Conservation (phyloP, 2,113 vertebrate genomes). For the Pseudorasbora parva region DNA sequence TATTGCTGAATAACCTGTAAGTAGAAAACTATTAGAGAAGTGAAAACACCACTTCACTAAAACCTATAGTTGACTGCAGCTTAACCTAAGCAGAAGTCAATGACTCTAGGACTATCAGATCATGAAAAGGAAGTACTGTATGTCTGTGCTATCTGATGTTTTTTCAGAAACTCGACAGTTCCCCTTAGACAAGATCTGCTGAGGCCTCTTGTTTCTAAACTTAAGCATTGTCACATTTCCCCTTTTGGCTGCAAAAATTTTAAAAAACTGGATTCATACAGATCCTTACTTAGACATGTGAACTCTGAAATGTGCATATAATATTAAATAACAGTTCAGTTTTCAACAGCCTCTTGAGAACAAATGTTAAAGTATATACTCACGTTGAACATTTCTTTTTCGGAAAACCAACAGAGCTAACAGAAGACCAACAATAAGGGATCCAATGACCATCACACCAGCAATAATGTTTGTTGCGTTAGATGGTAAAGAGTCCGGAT, state of each 20-base stretch:
- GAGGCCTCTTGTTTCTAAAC: neutral
- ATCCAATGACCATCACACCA: constrained; percentile 68
- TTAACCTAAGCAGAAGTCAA: neutral
- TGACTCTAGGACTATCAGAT: neutral
- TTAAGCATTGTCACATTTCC: neutral
- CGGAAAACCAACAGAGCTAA: neutral
- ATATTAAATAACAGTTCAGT: neutral
- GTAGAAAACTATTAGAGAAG: neutral
- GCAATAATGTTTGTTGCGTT: constrained; percentile 40
- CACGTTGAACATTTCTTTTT: constrained; percentile 3
- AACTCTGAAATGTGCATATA: neutral
- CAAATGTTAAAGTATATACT: constrained; percentile 54
- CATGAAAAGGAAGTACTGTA: neutral
- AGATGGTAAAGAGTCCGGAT: neutral
- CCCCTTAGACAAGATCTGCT: neutral
- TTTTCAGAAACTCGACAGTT: neutral
- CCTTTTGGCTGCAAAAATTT: neutral
- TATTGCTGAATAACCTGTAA: neutral
- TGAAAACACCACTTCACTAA: neutral
- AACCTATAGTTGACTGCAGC: neutral
- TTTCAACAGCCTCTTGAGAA: neutral
- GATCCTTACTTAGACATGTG: neutral
- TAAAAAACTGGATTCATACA: too few relatives aligned
- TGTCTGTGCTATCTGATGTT: neutral
- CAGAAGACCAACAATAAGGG: constrained; percentile 66